These are phyloP conservation scores for Julus scanicus DNA, from an alignment of 2,888 invertebrate species.

Conservation along the genomic window DNA sequence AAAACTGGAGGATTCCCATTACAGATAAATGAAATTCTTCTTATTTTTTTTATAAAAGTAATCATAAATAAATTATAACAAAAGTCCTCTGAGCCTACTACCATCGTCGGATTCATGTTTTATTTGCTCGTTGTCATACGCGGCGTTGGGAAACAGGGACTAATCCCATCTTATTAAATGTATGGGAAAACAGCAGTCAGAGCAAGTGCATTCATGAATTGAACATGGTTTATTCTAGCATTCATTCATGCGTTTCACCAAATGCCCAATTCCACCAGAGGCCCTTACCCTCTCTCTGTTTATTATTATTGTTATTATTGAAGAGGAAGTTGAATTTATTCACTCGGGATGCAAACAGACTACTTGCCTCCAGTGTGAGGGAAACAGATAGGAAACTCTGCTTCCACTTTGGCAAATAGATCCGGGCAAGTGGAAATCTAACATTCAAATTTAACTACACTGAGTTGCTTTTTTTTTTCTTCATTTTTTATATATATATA, in stretches of 20 bases:
- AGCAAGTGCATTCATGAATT: neutral
- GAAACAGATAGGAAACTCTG: constrained; percentile 25
- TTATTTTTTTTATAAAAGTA: neutral
- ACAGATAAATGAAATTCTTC: neutral
- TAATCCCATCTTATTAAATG: constrained; percentile 36
- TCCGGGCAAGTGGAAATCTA: constrained; percentile 37
- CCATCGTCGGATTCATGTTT: neutral
- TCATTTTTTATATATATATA: too few relatives aligned
- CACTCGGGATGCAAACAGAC: neutral
- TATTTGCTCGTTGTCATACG: neutral
- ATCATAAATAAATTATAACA: constrained; percentile 37
- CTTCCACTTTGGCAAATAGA: constrained; percentile 23
- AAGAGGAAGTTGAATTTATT: constrained; percentile 27
- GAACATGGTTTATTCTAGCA: neutral
- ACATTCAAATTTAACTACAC: constrained; percentile 25
- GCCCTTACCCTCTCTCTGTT: neutral
- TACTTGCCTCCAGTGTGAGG: neutral
- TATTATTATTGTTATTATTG: constrained; percentile 42
- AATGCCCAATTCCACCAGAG: neutral
- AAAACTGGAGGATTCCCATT: constrained; percentile 6
- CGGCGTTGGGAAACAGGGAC: neutral
- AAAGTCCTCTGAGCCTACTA: neutral
- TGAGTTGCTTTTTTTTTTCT: neutral
- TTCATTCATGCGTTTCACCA: neutral
- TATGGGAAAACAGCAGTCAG: neutral